Conservation (phyloP, 2,888 invertebrate genomes). For the Lochmaea crataegi region DNA sequence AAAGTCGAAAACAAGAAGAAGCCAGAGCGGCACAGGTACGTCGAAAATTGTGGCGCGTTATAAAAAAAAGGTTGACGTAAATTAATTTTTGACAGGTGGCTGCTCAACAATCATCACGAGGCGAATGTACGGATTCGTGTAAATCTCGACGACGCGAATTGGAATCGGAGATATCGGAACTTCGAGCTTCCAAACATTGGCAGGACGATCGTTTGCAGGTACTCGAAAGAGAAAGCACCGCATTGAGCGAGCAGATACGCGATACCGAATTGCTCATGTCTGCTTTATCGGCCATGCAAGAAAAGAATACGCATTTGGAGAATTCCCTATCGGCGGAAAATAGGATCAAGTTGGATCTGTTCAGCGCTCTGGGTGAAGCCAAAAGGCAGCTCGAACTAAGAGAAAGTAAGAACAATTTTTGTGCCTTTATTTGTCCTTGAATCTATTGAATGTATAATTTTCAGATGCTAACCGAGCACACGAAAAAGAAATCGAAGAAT, state of each 20-base stretch:
- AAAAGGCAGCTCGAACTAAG: slow-evolving; percentile 89
- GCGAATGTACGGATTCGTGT: slow-evolving; percentile 64
- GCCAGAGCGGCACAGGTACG: slow-evolving; percentile 62
- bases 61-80: not conserved
- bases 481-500: slow-evolving; percentile 91
- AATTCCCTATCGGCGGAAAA: slow-evolving; percentile 96
- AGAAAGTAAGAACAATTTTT: slow-evolving; percentile 74
- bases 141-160: slow-evolving; percentile 69
- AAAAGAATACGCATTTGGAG: slow-evolving; percentile 92
- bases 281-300: slow-evolving; percentile 85
- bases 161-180: slow-evolving; percentile 72
- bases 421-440: too few relatives aligned
- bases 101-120: slow-evolving; percentile 58
- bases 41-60: not conserved
- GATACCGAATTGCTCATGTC: slow-evolving; percentile 83
- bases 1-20: slow-evolving; percentile 72
- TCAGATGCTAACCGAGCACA: slow-evolving; percentile 83
- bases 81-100: slow-evolving; percentile 53
- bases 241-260: slow-evolving; percentile 64
- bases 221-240: slow-evolving; percentile 69
- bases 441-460: slow-evolving; percentile 42
- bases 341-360: slow-evolving; percentile 96
- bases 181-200: slow-evolving; percentile 69
- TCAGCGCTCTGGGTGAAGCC: slow-evolving; percentile 96
- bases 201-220: slow-evolving; percentile 71